Conservation (phyloP, 2,113 vertebrate genomes). For the Prunella fulvescens region DNA sequence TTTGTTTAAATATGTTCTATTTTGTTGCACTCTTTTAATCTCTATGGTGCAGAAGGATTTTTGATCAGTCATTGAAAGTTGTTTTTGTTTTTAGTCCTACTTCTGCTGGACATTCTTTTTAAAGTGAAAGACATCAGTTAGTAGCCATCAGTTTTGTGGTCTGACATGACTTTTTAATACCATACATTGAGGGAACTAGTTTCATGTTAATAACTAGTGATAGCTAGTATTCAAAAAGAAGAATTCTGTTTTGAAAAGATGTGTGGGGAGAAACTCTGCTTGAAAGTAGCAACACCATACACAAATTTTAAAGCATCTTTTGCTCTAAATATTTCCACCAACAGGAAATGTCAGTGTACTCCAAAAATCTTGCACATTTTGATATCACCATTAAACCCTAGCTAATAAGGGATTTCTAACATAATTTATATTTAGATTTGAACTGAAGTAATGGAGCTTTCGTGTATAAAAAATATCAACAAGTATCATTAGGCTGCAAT, state of each 20-base stretch:
- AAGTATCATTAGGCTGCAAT: slow-evolving; percentile 72
- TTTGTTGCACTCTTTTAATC: neutral
- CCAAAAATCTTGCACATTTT: neutral
- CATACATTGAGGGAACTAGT: neutral
- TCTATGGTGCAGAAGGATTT: neutral
- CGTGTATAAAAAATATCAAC: slow-evolving; percentile 65
- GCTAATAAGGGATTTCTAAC: slow-evolving; percentile 28
- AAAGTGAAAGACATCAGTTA: neutral
- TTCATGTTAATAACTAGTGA: neutral
- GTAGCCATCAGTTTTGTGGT: neutral
- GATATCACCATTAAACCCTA: neutral
- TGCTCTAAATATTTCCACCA: neutral
- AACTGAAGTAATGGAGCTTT: slow-evolving; percentile 58
- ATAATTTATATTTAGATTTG: slow-evolving; percentile 41
- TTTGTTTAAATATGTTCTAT: neutral
- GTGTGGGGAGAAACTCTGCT: neutral
- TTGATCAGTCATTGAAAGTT: neutral
- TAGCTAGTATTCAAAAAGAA: neutral
- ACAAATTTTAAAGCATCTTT: neutral
- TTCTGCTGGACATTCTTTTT: neutral
- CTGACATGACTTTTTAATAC: neutral
- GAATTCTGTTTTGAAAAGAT: neutral
- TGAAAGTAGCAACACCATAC: neutral
- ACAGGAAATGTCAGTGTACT: neutral
- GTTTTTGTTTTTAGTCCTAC: neutral